Conservation (phyloP, 2,888 invertebrate genomes). For the Patella depressa region DNA sequence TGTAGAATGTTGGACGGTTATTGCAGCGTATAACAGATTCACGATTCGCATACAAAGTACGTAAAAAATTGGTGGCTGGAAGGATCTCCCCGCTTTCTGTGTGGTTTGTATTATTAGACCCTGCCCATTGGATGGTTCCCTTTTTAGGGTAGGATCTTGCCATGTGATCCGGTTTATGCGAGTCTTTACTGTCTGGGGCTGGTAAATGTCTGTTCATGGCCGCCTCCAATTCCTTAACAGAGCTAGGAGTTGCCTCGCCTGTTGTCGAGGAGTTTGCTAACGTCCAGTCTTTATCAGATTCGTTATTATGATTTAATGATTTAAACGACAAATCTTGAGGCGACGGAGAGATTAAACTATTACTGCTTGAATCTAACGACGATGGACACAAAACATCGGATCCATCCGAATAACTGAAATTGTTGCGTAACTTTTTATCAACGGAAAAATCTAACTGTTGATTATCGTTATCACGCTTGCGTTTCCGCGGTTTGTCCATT, state of each 20-base stretch:
- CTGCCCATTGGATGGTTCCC: constrained; percentile 89
- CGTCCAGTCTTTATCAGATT: background rate
- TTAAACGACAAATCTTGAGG: background rate
- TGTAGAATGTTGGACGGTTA: constrained; percentile 59
- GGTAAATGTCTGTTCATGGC: constrained; percentile 95
- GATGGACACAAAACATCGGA: background rate
- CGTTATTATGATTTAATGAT: background rate
- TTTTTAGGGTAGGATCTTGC: constrained; percentile 80
- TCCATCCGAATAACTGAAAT: background rate
- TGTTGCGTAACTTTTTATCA: background rate
- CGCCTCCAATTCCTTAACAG: constrained; percentile 93
- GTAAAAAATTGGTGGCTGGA: constrained; percentile 89
- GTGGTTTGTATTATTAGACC: constrained; percentile 73
- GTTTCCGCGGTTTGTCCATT: constrained; percentile 66
- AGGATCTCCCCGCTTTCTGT: constrained; percentile 73
- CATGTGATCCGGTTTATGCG: constrained; percentile 68
- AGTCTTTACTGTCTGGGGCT: constrained; percentile 64
- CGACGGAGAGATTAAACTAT: background rate
- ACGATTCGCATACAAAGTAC: constrained; percentile 92
- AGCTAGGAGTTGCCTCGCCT: constrained; percentile 61
- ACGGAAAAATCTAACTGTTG: background rate
- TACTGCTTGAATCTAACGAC: background rate
- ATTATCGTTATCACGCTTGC: constrained; percentile 38
- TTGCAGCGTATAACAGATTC: constrained; percentile 93
- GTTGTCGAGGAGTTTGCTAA: background rate